Base-by-base conservation (phyloP, 2,888 invertebrate species). In the Bruchidius siliquastri region DNA sequence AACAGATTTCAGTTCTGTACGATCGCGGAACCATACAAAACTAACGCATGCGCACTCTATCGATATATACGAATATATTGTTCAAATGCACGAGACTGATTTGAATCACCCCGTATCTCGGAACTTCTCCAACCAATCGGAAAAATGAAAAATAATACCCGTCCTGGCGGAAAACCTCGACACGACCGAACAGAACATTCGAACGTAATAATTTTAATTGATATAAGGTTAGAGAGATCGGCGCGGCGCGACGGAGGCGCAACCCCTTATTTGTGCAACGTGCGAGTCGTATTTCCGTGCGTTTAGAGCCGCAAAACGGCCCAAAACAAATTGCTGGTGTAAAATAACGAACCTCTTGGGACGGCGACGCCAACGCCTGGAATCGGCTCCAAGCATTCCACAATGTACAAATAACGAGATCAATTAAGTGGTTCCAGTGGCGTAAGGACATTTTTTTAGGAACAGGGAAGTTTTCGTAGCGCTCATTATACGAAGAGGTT, bases 381-480 rank as follows among this genome's bases (percentile, higher is more conserved):
- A 49, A 49, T 49, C 49, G 49, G 49, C 18, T 49, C 75, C 76
- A 73, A 75, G 75, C 77, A 78, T 77, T 77, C 72, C 77, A 79
- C 76, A 77, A 78, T 77, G 77, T 77, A 79, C 78, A 78, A 80
- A 80, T 81, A 81, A 80, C 81, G 80, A 81, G 80, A 80, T 81
- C 80, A 79, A 80, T 80, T 79, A 80, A 80, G 78, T 77, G 77
- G 73, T 78, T 76, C 75, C 49, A 49, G 49, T 49, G 49, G 18
- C 49, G 49, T 49, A 49, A 1, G 13, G 1, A 18, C 30, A 30
- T 30, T 30, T 30, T 30, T 30, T 30, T 30, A n/a, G 30, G 30
- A 30, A 30, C 30, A 30, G 30, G n/a, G n/a, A n/a, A n/a, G n/a
- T n/a, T n/a, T n/a, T n/a, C n/a, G n/a, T n/a, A n/a, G n/a, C n/a